Base-by-base conservation (phyloP, 2,797 vertebrate genomes). In the Ibycter americanus region DNA sequence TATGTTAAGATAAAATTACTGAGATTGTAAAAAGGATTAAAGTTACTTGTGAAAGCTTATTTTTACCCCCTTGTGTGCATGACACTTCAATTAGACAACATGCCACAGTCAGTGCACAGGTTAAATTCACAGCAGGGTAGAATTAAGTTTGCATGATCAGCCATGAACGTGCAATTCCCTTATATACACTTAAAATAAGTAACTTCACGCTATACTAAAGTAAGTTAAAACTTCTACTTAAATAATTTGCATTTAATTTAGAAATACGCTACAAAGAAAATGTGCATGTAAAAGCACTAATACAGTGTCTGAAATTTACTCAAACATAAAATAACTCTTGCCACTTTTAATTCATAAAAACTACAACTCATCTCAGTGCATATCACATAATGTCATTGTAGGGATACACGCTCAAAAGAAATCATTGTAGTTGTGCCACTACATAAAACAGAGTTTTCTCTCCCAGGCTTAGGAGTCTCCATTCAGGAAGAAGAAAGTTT, bases 71-170 rank as follows among this genome's bases (percentile, higher is more conserved):
- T 77, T 77, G 21, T 63, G 29, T 32, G 22, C 44, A 63, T 16
- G 44, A 89, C 77, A 82, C 66, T 47, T 40, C 42, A 73, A 79
- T 29, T 12, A 83, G 54, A 79, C 52, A 81, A 70, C 20, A 62
- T 36, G 49, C 17, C 59, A 67, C 40, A 46, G 59, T 49, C 70
- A 83, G 22, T 8, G 6, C 36, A 66, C 47, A 95, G 38, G 46
- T 63, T 80, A 88, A 81, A 93, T 49, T 92, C 73, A 94, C 77
- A 95, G 86, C 40, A 95, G 54, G 61, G 59, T 29, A 74, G 56
- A 94, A 86, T 77, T 89, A 73, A 63, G 46, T 52, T 62, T 90
- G 56, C 26, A 46, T 11, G 21, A 62, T 74, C 67, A 71, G 56
- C 38, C 67, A 76, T 44, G 87, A 84, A 66, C 17, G 52, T 65